A percentile compares a stretch with the other conserved stretches of the same genome.
These are phyloP conservation scores for Neoseiulus cucumeris DNA, from an alignment of 1,140 invertebrate species.

Conservation along the genomic window DNA sequence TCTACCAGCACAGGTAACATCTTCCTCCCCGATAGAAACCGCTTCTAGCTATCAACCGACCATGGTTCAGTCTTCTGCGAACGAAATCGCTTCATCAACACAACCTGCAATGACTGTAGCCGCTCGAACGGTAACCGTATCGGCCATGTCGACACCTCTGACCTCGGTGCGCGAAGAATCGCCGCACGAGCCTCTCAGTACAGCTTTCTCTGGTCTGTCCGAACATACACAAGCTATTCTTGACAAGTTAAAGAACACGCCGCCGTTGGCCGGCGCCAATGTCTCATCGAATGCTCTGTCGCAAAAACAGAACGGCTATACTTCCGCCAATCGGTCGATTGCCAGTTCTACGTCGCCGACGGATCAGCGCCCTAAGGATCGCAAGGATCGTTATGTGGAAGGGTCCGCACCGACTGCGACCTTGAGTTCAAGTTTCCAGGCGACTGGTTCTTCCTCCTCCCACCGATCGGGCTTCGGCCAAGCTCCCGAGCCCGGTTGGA, in stretches of 20 bases:
- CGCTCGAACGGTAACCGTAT: constrained; percentile 1
- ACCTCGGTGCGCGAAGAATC: not conserved
- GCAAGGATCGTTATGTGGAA: not conserved
- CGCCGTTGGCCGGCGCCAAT: not conserved
- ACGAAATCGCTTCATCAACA: not conserved
- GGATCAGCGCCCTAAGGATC: not conserved
- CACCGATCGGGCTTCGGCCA: not conserved
- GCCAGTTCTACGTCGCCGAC: not conserved
- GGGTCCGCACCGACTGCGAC: not conserved
- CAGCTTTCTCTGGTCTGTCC: not conserved
- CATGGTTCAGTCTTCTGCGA: constrained; percentile 10
- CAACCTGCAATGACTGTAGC: not conserved
- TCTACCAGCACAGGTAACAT: constrained; percentile 11
- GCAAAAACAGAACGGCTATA: not conserved
- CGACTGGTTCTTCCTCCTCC: not conserved
- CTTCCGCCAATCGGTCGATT: constrained; percentile 5
- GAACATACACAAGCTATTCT: constrained; percentile 4
- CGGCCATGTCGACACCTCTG: not conserved
- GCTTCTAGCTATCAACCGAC: constrained; percentile 8
- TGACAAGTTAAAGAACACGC: constrained; percentile 4
- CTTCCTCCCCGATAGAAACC: not conserved
- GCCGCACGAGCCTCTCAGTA: too few relatives aligned
- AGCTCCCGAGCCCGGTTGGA: not conserved
- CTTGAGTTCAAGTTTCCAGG: not conserved
- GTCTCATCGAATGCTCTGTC: not conserved